phyloP scores from a whole-genome alignment of 1,140 invertebrate species.

The Cyclina sinensis region DNA sequence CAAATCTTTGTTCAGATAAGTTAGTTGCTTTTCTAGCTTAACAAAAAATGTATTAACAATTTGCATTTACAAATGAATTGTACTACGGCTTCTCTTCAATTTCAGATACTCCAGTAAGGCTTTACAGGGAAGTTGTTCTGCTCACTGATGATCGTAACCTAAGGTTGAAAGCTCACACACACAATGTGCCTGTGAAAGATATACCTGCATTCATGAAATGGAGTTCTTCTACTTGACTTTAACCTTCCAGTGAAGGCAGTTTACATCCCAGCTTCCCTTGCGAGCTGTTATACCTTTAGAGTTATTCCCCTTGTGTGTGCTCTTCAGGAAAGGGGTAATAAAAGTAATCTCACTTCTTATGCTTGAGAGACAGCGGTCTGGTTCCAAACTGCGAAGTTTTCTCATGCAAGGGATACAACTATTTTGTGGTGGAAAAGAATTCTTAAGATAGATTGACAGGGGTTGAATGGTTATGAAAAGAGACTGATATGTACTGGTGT shows the following conservation, averaged over 20 bases:
- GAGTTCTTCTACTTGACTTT: slow-evolving; percentile 88
- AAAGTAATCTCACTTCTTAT: not conserved
- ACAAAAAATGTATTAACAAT: too few relatives aligned
- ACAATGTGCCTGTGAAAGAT: slow-evolving; percentile 96
- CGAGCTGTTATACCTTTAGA: slow-evolving; percentile 42
- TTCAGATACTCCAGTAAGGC: slow-evolving; percentile 84
- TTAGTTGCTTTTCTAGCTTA: too few relatives aligned
- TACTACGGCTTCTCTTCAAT: not conserved
- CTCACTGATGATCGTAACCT: slow-evolving; percentile 98
- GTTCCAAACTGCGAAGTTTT: too few relatives aligned
- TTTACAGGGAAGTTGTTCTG: slow-evolving; percentile 95
- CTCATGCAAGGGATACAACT: too few relatives aligned
- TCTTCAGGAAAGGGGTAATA: slow-evolving; percentile 1
- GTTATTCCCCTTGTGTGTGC: slow-evolving; percentile 49
- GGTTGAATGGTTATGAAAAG: too few relatives aligned
- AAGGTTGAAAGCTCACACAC: slow-evolving; percentile 95
- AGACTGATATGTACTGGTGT: too few relatives aligned
- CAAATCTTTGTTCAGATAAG: too few relatives aligned
- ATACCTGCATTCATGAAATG: slow-evolving; percentile 95
- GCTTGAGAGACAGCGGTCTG: not conserved
- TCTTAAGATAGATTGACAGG: too few relatives aligned
- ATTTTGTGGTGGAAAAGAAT: too few relatives aligned
- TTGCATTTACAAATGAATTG: too few relatives aligned
- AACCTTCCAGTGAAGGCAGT: not conserved
- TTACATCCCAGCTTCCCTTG: slow-evolving; percentile 24